Evolutionary conservation across 2,888 invertebrate genomes (phyloP), one percentile per base, ranked within the genome.

Genomic region (Mallateleia sp.): DNA sequence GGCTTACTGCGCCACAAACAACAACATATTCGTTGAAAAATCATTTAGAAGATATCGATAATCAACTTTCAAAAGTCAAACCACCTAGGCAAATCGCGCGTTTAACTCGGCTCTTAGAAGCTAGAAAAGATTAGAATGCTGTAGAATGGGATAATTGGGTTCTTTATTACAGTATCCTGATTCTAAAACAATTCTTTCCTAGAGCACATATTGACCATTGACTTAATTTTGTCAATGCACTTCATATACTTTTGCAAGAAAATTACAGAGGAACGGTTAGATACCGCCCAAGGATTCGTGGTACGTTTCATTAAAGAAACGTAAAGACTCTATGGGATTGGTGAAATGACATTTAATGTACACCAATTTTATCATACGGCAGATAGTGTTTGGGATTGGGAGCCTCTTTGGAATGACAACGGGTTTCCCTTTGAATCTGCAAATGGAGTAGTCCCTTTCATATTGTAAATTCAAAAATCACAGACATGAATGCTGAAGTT

Each of bases 341-440:
- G n/a, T n/a, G n/a, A n/a, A n/a, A n/a, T n/a, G n/a, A n/a, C n/a
- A n/a, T n/a, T n/a, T n/a, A n/a, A n/a, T n/a, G n/a, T n/a, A n/a
- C n/a, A n/a, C n/a, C n/a, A n/a, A n/a, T n/a, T n/a, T n/a, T n/a
- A n/a, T 15, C 89, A 89, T 77, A 38, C 86, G n/a, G 54, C 45
- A 22, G 15, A 74, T 60, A 82, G 78, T 67, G 89, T 88, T 7
- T 28, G 22, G 34, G 56, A 88, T 62, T 87, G 75, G 81, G 82
- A 84, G 6, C 89, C 88, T n/a, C 22, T 85, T 15, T 85, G 77
- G 77, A 11, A 8, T 20, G 84, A 89, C 38, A 88, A 66, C 50
- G 80, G 83, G 4, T 89, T 88, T 60, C 47, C 60, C n/a, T 89
- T 86, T 38, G 86, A 89, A 20, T 62, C 60, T 28, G 62, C 47